phyloP scores from a whole-genome alignment of 2,113 vertebrate species.

The Rynchops niger region DNA sequence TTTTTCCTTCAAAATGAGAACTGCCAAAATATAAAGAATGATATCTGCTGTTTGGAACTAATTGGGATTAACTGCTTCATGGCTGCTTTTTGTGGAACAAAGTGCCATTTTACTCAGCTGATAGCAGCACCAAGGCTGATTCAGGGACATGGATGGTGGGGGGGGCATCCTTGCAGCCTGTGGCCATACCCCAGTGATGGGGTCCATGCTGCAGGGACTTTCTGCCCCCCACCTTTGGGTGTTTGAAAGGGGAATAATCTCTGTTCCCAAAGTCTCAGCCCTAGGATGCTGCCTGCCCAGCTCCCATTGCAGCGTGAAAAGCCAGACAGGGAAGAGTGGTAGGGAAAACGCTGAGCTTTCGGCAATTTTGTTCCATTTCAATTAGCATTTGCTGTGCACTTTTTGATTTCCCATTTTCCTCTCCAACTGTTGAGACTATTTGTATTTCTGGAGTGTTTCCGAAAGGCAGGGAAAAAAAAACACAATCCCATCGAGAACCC shows the following conservation, averaged over 20 bases:
- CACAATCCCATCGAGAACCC: not conserved
- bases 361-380: not conserved
- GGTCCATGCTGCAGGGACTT: not conserved
- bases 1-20: constrained; percentile 49
- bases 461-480: not conserved
- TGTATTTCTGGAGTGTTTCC: constrained; percentile 11
- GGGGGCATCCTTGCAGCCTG: not conserved
- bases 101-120: not conserved
- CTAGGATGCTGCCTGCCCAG: not conserved
- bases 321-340: not conserved
- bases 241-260: not conserved
- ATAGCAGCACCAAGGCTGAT: not conserved
- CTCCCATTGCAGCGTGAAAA: not conserved
- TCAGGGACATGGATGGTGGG: not conserved
- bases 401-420: not conserved
- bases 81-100: not conserved
- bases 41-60: constrained; percentile 49
- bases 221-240: not conserved
- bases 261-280: not conserved
- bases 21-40: constrained; percentile 56
- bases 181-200: not conserved
- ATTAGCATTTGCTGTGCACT: not conserved
- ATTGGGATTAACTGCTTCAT: constrained; percentile 55
- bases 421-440: not conserved
- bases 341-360: not conserved